phyloP scores from a whole-genome alignment of 2,113 vertebrate species.

The Myrmophylax atrothorax region DNA sequence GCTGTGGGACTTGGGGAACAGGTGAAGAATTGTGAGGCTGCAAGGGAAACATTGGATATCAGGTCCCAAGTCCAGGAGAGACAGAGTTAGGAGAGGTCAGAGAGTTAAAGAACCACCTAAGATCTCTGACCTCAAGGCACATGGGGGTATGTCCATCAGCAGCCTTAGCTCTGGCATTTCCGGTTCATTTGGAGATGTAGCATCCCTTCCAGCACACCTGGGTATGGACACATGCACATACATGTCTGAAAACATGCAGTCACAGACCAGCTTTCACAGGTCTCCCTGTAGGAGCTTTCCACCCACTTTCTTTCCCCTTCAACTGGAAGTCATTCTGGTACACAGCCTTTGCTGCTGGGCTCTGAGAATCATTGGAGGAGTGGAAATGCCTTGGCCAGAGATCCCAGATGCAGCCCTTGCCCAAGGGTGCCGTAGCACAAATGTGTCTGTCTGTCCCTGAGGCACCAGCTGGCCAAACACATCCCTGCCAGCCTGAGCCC shows the following conservation, averaged over 20 bases:
- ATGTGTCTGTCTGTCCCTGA: not conserved
- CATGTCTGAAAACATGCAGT: not conserved
- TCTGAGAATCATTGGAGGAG: not conserved
- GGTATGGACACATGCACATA: too few relatives aligned
- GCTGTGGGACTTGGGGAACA: fast-evolving
- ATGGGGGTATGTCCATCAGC: not conserved
- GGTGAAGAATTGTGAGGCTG: not conserved
- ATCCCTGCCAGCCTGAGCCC: not conserved
- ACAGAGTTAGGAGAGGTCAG: not conserved
- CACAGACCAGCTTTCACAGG: not conserved
- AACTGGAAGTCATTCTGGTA: not conserved
- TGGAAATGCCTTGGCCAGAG: not conserved
- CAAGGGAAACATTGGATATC: fast-evolving
- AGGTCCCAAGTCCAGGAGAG: not conserved
- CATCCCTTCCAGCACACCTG: not conserved
- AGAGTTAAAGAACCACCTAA: not conserved
- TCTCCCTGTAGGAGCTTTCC: not conserved
- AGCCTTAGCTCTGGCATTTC: not conserved
- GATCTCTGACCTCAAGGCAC: not conserved
- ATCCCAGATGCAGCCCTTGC: not conserved
- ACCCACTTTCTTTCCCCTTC: not conserved
- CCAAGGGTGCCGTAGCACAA: not conserved
- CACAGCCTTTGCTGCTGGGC: not conserved
- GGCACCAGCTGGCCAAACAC: not conserved
- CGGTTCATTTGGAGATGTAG: not conserved